Base-by-base conservation (phyloP, 2,888 invertebrate genomes). In the Heliconius ethilla region DNA sequence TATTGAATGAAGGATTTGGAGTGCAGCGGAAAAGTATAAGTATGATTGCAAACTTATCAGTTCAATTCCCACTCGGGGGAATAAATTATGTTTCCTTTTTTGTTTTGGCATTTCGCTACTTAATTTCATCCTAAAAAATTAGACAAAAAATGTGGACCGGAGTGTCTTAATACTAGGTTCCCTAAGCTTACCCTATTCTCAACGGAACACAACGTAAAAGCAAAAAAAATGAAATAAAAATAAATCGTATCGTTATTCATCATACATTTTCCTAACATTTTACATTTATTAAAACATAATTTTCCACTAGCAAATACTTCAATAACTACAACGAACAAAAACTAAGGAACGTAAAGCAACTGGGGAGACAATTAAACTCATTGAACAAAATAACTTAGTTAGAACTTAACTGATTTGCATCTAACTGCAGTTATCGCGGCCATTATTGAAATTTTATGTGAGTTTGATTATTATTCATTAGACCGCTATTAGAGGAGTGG, bases 391-490 rank as follows among this genome's bases (percentile, higher is more conserved):
- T 83, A 81, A 83, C 82, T 81, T 82, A 79, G 79, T 79, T 80
- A 81, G 82, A 83, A 83, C 85, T 83, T 83, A 81, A 80, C 80
- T 78, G 78, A 94, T 94, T 94, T 93, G 92, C 93, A 94, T 94
- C 84, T 79, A 78, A 85, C 86, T 80, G 91, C 92, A 89, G 92
- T 94, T 94, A 92, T 84, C 87, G 83, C 76, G 75, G 89, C 88
- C 90, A 89, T 93, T 94, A 94, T 94, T 94, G 94, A 93, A 94
- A 94, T 94, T 94, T 94, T 94, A 94, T 92, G 92, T 89, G 91
- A 91, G 90, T 93, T 92, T 92, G 90, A 94, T 94, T 93, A 93
- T 93, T 93, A 93, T 94, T 94, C 93, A 93, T 92, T 91, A 93
- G 93, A 93, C 94, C 93, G 91, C 92, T 92, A 91, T 92, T 93